phyloP scores from a whole-genome alignment of 2,888 invertebrate species.

The Amiota communis region DNA sequence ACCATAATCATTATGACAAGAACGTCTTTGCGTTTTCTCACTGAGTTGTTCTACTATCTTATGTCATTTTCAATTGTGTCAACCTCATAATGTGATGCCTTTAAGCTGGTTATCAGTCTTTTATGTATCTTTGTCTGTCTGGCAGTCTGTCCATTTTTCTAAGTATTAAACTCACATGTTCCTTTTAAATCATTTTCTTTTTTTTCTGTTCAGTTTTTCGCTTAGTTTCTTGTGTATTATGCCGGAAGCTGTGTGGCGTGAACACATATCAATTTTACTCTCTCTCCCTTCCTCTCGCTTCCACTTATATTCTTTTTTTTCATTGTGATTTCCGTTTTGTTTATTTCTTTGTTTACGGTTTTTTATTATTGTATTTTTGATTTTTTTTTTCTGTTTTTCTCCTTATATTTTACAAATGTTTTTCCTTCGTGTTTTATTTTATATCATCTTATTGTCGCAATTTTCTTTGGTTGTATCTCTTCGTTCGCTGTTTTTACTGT shows the following conservation, averaged over 20 bases:
- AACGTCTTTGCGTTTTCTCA: too few relatives aligned
- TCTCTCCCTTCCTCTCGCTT: slow-evolving; percentile 34
- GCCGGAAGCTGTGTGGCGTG: slow-evolving; percentile 57
- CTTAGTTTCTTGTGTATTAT: slow-evolving; percentile 45
- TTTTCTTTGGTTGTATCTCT: not conserved
- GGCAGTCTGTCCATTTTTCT: slow-evolving; percentile 21
- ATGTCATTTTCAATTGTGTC: slow-evolving; percentile 27
- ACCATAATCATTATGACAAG: too few relatives aligned
- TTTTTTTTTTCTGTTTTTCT: not conserved
- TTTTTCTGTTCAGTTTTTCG: slow-evolving; percentile 32
- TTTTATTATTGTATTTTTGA: slow-evolving; percentile 14
- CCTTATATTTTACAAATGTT: slow-evolving; percentile 10
- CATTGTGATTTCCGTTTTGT: slow-evolving; percentile 14
- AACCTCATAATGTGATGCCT: slow-evolving; percentile 60
- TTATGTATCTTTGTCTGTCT: slow-evolving; percentile 46
- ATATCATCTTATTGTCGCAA: slow-evolving; percentile 8
- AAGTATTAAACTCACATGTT: slow-evolving; percentile 19
- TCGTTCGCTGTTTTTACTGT: not conserved
- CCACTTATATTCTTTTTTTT: not conserved
- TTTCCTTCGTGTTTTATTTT: not conserved
- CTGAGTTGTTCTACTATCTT: too few relatives aligned
- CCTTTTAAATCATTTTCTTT: slow-evolving; percentile 41
- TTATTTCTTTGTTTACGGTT: slow-evolving; percentile 27
- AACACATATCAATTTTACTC: slow-evolving; percentile 43
- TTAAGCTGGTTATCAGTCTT: slow-evolving; percentile 57